Base-by-base conservation (phyloP, 2,113 vertebrate genomes). In the Platichthys stellatus region DNA sequence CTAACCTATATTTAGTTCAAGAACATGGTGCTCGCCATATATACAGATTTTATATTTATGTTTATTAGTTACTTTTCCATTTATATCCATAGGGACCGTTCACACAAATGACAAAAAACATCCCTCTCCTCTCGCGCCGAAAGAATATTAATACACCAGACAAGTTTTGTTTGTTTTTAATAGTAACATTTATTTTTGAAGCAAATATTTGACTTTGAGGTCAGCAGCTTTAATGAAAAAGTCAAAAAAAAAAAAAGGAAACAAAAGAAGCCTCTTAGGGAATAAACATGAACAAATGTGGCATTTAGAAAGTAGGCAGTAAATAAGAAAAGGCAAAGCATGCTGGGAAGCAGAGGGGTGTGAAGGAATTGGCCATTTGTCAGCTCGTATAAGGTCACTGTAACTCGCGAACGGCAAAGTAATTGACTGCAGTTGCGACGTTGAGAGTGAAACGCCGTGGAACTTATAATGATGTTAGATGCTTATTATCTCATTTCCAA, bases 351-450 rank as follows among this genome's bases (percentile, higher is more conserved):
- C 73, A 84, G 63, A 84, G 65, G 67, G 47, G 45, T 85, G 69
- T 82, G 80, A 90, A 85, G 74, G 88, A 90, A 92, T 86, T 83
- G 86, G 71, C 82, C 84, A 84, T 94, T 92, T 92, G 88, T 94
- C 92, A 93, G 86, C 79, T 79, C 28, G 82, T 88, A 92, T 86
- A 92, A 93, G 93, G 91, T 92, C 93, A 93, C 74, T 38, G 84
- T 86, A 89, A 87, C 83, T 87, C 68, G 23, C 58, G 66, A 81
- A 78, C 65, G 43, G 63, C 80, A 35, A 47, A 1, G 66, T 92
- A 93, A 93, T 90, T 90, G 78, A 88, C 85, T 83, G 84, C 74
- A 81, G 60, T 78, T 67, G 23, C 67, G 70, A 74, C 0, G 71
- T 31, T 63, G 31, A 20, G 54, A 73, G 72, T 78, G 38, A 74